Evolutionary conservation across 1,140 invertebrate species (phyloP), one percentile per base, ranked within the genome.

Genomic region (Drosophila pruinosa): DNA sequence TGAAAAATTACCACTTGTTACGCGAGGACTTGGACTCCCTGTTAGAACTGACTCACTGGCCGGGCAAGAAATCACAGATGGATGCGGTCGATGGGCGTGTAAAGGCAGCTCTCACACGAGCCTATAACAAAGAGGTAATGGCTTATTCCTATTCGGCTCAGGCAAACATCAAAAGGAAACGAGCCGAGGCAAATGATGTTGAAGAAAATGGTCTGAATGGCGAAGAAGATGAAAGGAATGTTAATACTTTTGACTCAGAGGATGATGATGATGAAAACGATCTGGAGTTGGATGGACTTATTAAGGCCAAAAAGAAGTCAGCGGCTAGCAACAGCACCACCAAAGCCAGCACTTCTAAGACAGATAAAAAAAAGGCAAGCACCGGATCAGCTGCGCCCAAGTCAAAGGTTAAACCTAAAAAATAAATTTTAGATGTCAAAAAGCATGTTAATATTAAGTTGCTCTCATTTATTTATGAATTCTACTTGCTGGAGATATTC

Each of bases 11-110:
- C 92, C 94, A 96, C 91, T 92, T 99, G 34, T 90, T 97, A 19
- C 94, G 97, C 72, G 98, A 99, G 77, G 98, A 99, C 91, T 93
- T 98, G 75, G 97, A 99, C 71, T 96, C 95, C 10, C 92, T 99
- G 6, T 91, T 95, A 7, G 98, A 99, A 89, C 81, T 99, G 10
- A 95, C 95, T 0, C 78, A 94, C n/a, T 99, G 97, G 97, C 95
- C 96, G 0, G 94, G 94, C 59, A 93, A 94, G 70, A 93, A 94
- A 69, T 95, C 98, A 91, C 94, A 95, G 0, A 94, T 96, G 92
- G 93, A 94, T 63, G 91, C 93, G 54, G 92, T 99, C 24, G 95
- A 97, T 73, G 93, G 95, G 4, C 97, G 97, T 92, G 96, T 97
- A 0, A 99, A 99, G 93, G 94, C 97, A 12, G 97, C 98, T 0